These are phyloP conservation scores for Champsocephalus gunnari DNA, from an alignment of 2,797 vertebrate genomes.

Conservation along the genomic window DNA sequence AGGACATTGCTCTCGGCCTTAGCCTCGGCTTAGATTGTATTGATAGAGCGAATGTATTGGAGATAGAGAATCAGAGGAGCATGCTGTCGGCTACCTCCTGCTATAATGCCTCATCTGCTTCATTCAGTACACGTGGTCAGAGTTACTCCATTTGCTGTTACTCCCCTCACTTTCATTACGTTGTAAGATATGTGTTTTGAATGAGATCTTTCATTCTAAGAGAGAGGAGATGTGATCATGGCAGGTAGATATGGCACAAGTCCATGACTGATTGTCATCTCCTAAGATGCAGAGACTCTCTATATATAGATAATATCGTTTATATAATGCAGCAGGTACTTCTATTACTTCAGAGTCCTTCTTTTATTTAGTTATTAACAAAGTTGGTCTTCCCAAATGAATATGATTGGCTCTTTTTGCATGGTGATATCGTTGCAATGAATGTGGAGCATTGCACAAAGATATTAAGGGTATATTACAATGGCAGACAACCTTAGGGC, in stretches of 20 bases:
- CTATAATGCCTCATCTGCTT: constrained; percentile 74
- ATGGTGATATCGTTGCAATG: neutral
- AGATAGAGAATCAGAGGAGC: constrained; percentile 77
- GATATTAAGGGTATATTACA: neutral
- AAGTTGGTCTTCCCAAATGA: neutral
- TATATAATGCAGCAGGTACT: neutral
- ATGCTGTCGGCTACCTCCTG: constrained; percentile 51
- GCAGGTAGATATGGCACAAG: constrained; percentile 36
- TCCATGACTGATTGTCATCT: constrained; percentile 35
- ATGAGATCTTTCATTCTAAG: constrained; percentile 36
- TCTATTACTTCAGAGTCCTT: neutral
- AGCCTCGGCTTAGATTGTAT: constrained; percentile 71
- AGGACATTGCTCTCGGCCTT: constrained; percentile 68
- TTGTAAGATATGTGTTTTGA: constrained; percentile 19
- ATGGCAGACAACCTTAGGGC: neutral
- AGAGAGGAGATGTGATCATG: constrained; percentile 43
- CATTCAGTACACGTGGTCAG: constrained; percentile 78
- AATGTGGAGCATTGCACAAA: neutral
- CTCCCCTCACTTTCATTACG: constrained; percentile 55
- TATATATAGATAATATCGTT: neutral
- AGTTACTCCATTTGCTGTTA: constrained; percentile 73
- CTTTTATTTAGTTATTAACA: neutral
- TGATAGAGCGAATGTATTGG: constrained; percentile 77
- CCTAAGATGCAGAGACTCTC: neutral
- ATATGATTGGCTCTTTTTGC: neutral